Base-by-base conservation (phyloP, 1,140 invertebrate species). In the Drusus annulatus region DNA sequence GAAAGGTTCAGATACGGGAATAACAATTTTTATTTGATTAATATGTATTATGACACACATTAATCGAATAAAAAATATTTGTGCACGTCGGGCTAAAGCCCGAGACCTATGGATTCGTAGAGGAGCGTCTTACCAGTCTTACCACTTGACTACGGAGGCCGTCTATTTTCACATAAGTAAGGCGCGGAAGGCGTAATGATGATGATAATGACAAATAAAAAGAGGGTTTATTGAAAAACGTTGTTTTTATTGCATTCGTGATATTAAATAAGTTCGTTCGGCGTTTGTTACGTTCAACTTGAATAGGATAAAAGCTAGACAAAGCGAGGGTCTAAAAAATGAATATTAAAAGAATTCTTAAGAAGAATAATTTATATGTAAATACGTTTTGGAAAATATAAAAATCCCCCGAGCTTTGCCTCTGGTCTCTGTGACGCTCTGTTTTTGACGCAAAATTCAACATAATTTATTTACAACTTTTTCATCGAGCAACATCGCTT, bases 401-500 rank as follows among this genome's bases (percentile, higher is more conserved):
- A 71, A 71, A 51, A 52, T 13, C 8, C 45, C 36, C n/a, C n/a
- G 7, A 54, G 45, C 51, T 51, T 52, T 65, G 25, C 62, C 15
- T 31, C 21, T 36, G 6, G 25, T 28, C 15, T 31, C 21, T 17
- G n/a, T 13, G 25, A 31, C 25, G 68, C 8, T 51, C 19, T 71
- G 68, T 71, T 71, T 51, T 51, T 71, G 19, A 71, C 68, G 68
- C 21, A 16, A 17, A 71, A 71, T 50, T 71, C 52, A 25, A 52
- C 68, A 54, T 71, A 71, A 71, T 71, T 71, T 71, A 71, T 52
- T 71, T 54, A 71, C 45, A 71, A 71, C 45, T 71, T 71, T 71
- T 13, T 10, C 1, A 17, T 2, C 45, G n/a, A 16, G 50, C 68
- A 51, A 23, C 68, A 71, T 19, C 68, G 68, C 2, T 51, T 52